phyloP scores from a whole-genome alignment of 2,888 invertebrate species.

The Tenthredo livida region DNA sequence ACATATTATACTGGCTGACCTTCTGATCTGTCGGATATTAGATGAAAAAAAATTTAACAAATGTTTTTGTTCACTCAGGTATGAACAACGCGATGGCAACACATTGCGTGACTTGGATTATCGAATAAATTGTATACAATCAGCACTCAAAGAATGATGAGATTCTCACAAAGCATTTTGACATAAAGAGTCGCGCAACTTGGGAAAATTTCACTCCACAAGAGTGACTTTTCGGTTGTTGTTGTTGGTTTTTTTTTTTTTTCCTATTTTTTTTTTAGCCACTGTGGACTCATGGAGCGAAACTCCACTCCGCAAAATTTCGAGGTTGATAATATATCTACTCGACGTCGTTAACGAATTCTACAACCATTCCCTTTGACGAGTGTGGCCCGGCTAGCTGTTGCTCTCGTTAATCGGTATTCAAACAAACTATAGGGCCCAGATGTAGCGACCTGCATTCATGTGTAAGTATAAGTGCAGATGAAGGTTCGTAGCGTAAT shows the following conservation, averaged over 20 bases:
- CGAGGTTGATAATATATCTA: neutral
- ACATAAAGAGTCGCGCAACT: too few species aligned
- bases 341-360: neutral
- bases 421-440: slow-evolving; percentile 20
- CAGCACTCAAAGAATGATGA: too few species aligned
- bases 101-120: neutral
- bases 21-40: neutral
- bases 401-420: slow-evolving; percentile 34
- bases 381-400: neutral
- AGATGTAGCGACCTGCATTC: neutral
- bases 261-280: too few species aligned
- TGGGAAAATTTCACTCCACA: too few species aligned
- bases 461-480: neutral
- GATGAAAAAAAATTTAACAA: neutral
- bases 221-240: too few species aligned
- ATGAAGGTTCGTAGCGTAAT: neutral
- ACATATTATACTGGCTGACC: neutral
- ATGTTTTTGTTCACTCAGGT: neutral
- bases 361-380: neutral
- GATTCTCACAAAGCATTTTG: too few species aligned
- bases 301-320: neutral
- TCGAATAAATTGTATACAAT: neutral
- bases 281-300: neutral
- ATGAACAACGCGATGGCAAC: neutral
- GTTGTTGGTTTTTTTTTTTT: too few species aligned